These are phyloP conservation scores for Ectropis crepuscularia DNA, from an alignment of 2,888 invertebrate species.

Conservation along the genomic window DNA sequence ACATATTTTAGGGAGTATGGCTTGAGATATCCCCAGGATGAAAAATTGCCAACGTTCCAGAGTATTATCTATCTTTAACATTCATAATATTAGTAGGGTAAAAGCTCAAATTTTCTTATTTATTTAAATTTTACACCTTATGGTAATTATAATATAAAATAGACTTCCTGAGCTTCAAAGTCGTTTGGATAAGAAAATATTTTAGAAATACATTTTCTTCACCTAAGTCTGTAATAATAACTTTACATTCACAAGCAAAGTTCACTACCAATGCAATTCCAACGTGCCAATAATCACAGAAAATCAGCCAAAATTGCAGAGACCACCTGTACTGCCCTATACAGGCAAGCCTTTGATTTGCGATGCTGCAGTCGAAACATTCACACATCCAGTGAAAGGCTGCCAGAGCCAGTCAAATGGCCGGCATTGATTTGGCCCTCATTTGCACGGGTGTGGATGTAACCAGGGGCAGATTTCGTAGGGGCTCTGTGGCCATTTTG, in stretches of 20 bases:
- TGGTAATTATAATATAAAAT: not conserved
- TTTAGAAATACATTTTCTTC: no score
- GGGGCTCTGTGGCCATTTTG: not conserved
- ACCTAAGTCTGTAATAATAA: no score
- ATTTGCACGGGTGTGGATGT: constrained; percentile 20
- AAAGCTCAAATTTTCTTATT: not conserved
- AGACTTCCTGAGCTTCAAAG: not conserved
- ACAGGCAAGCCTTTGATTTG: constrained; percentile 12
- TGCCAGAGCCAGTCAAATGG: constrained; percentile 22
- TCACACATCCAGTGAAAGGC: constrained; percentile 11
- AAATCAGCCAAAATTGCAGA: not conserved
- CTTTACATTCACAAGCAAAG: no score
- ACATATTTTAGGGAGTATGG: no score
- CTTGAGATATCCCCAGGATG: no score
- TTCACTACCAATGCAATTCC: not conserved
- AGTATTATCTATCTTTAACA: no score
- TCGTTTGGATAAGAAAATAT: no score
- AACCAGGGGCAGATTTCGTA: not conserved
- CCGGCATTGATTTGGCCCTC: constrained; percentile 30
- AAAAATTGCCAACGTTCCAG: no score
- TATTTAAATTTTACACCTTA: not conserved
- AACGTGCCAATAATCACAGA: not conserved
- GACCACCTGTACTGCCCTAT: not conserved
- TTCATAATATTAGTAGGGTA: no score
- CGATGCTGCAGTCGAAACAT: constrained; percentile 1